Conservation (phyloP, 2,797 vertebrate genomes). For the Diglossa cyanea region DNA sequence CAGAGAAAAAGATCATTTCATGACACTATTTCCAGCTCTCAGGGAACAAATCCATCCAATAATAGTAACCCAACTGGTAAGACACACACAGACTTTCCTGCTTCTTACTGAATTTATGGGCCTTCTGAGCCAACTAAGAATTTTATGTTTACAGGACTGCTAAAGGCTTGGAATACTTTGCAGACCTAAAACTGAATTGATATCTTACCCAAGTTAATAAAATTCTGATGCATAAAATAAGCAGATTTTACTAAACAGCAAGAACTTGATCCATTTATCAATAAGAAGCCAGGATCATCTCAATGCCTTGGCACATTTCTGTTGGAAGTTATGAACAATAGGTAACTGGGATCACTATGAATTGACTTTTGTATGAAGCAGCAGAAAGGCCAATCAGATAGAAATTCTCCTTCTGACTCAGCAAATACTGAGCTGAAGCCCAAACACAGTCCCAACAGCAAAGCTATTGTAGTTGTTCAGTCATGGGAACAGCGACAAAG, state of each 20-base stretch:
- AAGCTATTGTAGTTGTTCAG: background rate
- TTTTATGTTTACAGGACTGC: constrained; percentile 10
- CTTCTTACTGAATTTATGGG: constrained; percentile 8
- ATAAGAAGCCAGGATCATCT: background rate
- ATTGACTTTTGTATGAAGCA: background rate
- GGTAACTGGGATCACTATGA: background rate
- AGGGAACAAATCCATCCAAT: background rate
- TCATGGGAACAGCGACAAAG: background rate
- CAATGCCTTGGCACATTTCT: background rate
- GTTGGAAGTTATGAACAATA: background rate
- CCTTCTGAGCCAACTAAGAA: background rate
- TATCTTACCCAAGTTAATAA: background rate
- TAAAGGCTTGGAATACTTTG: constrained; percentile 6
- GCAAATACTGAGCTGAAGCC: background rate
- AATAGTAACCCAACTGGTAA: background rate
- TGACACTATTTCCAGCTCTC: background rate
- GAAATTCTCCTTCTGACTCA: background rate
- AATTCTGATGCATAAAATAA: background rate
- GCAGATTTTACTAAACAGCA: background rate
- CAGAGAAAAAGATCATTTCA: background rate
- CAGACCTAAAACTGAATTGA: background rate
- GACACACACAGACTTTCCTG: background rate
- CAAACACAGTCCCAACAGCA: background rate
- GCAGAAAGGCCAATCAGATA: background rate
- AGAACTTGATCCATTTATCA: background rate